phyloP scores from a whole-genome alignment of 2,888 invertebrate genomes.

The Rotaria socialis region DNA sequence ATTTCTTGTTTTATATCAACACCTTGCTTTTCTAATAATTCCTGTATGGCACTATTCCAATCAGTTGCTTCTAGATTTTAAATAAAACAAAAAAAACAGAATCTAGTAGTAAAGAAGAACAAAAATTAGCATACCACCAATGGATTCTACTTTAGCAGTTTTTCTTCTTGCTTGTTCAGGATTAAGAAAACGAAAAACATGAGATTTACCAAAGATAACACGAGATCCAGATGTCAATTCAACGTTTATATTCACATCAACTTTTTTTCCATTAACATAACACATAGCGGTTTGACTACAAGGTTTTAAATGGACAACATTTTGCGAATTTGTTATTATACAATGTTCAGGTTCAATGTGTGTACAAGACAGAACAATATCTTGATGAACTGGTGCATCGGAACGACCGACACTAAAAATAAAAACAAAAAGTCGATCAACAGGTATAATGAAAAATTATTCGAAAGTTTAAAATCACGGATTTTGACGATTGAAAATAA shows the following conservation, averaged over 20 bases:
- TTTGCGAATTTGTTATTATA: constrained; percentile 79
- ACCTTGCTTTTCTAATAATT: constrained; percentile 90
- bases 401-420: constrained; percentile 74
- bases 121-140: not conserved
- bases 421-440: too few species aligned
- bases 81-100: too few species aligned
- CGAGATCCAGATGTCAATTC: constrained; percentile 86
- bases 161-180: constrained; percentile 62
- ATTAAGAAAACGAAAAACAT: constrained; percentile 97
- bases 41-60: constrained; percentile 97
- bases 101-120: too few species aligned
- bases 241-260: constrained; percentile 71
- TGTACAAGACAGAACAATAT: constrained; percentile 87
- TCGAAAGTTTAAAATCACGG: too few species aligned
- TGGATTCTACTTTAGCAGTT: constrained; percentile 16
- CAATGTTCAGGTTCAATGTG: constrained; percentile 92
- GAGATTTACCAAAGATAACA: constrained; percentile 95
- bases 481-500: too few species aligned
- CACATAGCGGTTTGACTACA: constrained; percentile 72
- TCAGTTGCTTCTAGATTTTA: constrained; percentile 63
- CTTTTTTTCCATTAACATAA: constrained; percentile 86
- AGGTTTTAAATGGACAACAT: constrained; percentile 64
- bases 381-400: constrained; percentile 79
- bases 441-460: too few species aligned
- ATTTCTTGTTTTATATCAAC: constrained; percentile 95